phyloP scores from a whole-genome alignment of 2,113 vertebrate species.

The Geococcyx californianus region DNA sequence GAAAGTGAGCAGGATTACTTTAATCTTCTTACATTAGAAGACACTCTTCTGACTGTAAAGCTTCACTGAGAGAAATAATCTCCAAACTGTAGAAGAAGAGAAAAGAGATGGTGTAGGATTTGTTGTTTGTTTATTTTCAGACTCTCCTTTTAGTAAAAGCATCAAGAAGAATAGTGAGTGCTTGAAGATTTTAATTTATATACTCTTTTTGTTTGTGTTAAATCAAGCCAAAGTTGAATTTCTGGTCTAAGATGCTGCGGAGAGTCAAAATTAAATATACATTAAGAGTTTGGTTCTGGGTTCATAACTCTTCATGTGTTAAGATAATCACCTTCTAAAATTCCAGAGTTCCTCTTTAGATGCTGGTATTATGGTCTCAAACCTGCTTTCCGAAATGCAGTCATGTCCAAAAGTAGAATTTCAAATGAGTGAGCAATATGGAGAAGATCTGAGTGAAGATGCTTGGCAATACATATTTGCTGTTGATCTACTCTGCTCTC shows the following conservation, averaged over 20 bases:
- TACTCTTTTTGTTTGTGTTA: neutral
- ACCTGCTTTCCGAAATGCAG: constrained; percentile 81
- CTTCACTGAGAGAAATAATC: neutral
- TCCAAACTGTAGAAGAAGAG: neutral
- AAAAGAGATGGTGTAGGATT: neutral
- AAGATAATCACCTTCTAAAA: constrained; percentile 13
- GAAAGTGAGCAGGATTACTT: neutral
- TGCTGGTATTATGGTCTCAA: constrained; percentile 79
- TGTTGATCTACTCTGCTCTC: constrained; percentile 88
- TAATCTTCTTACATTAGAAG: neutral
- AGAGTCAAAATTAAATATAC: neutral
- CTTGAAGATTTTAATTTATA: neutral
- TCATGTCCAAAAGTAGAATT: constrained; percentile 80
- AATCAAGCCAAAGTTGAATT: neutral
- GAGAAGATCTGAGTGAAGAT: constrained; percentile 82
- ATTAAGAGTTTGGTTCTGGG: neutral
- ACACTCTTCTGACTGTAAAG: neutral
- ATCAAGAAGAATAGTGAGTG: neutral
- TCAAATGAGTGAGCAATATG: constrained; percentile 77
- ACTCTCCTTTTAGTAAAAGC: neutral
- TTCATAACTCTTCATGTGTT: neutral
- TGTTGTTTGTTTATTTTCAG: neutral
- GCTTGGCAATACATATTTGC: constrained; percentile 89
- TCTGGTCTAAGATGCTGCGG: neutral
- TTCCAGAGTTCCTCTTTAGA: constrained; percentile 83